Percentiles rank a stretch among this genome's conserved stretches.
phyloP scores from a whole-genome alignment of 2,888 invertebrate genomes.

The Gisinianus flammeolus region DNA sequence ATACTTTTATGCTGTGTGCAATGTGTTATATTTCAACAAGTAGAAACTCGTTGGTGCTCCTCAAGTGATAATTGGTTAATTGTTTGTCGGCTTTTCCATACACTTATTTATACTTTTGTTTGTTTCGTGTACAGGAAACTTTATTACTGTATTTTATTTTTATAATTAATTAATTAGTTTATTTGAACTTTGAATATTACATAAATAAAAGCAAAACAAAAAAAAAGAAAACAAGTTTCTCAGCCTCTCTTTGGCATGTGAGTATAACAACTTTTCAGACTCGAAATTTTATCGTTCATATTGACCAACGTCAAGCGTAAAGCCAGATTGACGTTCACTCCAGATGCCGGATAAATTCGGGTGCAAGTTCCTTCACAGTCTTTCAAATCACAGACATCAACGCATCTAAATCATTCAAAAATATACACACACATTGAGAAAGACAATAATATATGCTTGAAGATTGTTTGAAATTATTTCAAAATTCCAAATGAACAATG shows the following conservation, averaged over 20 bases:
- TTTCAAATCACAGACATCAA: conserved; percentile 15
- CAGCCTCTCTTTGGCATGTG: neutral
- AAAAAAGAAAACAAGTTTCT: neutral
- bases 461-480: too few species aligned
- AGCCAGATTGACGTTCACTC: neutral
- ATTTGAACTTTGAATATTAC: neutral
- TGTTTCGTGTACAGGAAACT: neutral
- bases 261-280: conserved; percentile 27
- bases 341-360: conserved; percentile 16
- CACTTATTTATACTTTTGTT: neutral
- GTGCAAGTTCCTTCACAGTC: conserved; percentile 23
- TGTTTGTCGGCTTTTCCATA: neutral
- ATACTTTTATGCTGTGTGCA: neutral
- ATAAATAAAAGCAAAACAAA: neutral
- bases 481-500: too few species aligned
- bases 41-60: neutral
- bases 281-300: conserved; percentile 16
- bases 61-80: neutral
- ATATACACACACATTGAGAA: neutral
- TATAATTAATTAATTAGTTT: neutral
- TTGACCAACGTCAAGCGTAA: neutral
- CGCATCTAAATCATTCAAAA: conserved; percentile 12
- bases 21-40: neutral
- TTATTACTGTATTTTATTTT: neutral
- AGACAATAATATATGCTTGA: too few species aligned